Evolutionary conservation across 1,140 invertebrate species (phyloP), one percentile per base, ranked within the genome.

Genomic region (Lasaia peninsularis): DNA sequence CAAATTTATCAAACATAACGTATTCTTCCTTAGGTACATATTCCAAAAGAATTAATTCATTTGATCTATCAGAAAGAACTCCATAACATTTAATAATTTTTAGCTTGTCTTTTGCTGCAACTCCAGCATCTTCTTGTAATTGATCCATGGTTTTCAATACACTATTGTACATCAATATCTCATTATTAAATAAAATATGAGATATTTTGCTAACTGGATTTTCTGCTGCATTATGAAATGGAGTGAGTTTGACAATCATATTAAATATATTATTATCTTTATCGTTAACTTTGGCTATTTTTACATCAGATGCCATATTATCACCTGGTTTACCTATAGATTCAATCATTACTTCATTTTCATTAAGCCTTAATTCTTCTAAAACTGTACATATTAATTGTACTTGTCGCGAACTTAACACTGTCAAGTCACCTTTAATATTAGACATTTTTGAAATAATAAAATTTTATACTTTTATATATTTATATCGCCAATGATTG

Each of bases 1-100:
- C 64, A 8, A 79, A 78, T 33, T 86, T 78, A 62, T 91, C 76
- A 24, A 80, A 75, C 58, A 92, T 74, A 12, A 55, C 18, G 55
- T 80, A 92, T 1, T 86, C 86, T 8, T 59, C 18, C 2, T 63
- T 52, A 53, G 77, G 70, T 14, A 93, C 65, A 72, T 93, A 91
- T 64, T 92, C 86, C 55, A 93, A 73, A 5, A 52, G 1, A 33
- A 52, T 28, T 12, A 31, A 32, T 52, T 52, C 50, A 14, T 32
- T 12, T 52, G 24, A 9, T 11, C 0, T 31, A 16, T 52, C 50
- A 2, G 11, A 12, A 31, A 32, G 12, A 28, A n/a, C 8, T 2
- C 11, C 50, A 12, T 52, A 52, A 9, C 12, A 52, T 28, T 52
- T 18, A 7, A 21, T 21, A 14, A 16, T 14, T 52, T 9, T 16